Conservation (phyloP, 2,888 invertebrate genomes). For the Noctuana brunneofusca region DNA sequence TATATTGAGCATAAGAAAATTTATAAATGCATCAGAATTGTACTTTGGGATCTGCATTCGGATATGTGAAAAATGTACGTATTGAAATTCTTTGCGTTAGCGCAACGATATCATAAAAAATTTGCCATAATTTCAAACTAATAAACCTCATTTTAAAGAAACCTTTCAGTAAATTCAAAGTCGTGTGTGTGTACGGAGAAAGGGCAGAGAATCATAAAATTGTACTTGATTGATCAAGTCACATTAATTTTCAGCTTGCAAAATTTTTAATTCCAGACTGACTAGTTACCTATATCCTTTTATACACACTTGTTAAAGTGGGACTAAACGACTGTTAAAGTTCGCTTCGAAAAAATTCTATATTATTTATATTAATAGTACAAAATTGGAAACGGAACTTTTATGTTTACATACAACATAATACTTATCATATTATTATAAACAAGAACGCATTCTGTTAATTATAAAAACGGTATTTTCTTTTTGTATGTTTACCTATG, state of each 20-base stretch:
- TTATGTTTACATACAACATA: no score
- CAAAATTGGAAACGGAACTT: no score
- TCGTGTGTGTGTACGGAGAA: not conserved
- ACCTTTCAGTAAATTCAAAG: not conserved
- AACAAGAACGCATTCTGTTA: no score
- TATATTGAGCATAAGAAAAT: constrained; percentile 18
- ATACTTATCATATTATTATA: no score
- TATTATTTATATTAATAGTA: no score
- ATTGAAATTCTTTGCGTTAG: not conserved
- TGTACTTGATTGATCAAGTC: not conserved
- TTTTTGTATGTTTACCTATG: no score
- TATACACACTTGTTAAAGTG: no score
- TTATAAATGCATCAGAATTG: constrained; percentile 35
- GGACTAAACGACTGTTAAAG: no score
- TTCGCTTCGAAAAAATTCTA: no score
- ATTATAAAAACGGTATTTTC: no score
- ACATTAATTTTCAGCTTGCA: not conserved
- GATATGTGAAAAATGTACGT: constrained; percentile 46
- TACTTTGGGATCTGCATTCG: constrained; percentile 32
- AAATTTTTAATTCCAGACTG: not conserved
- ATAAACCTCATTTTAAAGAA: not conserved
- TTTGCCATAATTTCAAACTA: not conserved
- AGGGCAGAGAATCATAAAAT: not conserved
- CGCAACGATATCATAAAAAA: not conserved
- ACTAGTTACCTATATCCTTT: no score